Base-by-base conservation (phyloP, 2,113 vertebrate genomes). In the Saccopteryx bilineata region DNA sequence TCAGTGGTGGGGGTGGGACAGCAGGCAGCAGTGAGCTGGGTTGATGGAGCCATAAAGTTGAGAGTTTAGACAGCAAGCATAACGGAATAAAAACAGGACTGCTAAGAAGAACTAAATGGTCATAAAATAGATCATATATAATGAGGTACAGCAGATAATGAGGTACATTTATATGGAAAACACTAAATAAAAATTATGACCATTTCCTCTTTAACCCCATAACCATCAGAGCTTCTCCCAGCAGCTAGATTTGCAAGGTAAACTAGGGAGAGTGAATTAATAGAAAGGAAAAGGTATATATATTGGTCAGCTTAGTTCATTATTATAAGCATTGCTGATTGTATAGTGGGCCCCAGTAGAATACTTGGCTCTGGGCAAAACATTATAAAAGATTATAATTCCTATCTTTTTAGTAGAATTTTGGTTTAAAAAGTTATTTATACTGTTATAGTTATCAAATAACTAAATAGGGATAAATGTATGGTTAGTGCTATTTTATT, bases 121-220 rank as follows among this genome's bases (percentile, higher is more conserved):
- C 93, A 95, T 96, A 90, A 97, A 93, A 96, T 93, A 93, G 76
- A 96, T 95, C 91, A 91, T 96, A 93, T 96, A 96, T 96, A 97
- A 96, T 52, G 89, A 98, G 97, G 91, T 91, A 56, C 76, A 96
- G 94, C 74, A 95, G 93, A 97, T 97, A 96, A 97, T 96, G 94
- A 97, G 96, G 94, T 93, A 48, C 89, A 95, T 96, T 96, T 96
- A 97, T 96, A 96, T 85, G 93, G 85, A 96, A 97, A 97, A 96
- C 69, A 93, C 94, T 96, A 98, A 97, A 97, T 97, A 97, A 97
- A 97, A 97, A 95, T 96, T 78, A 97, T 97, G 75, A 87, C 91
- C 48, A 76, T 86, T 97, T 96, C 89, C 84, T 94, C 89, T 96
- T 97, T 96, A 96, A 96, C 95, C 96, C 89, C 75, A 78, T 91